Percentiles rank a stretch among this genome's conserved stretches.
phyloP scores from a whole-genome alignment of 1,140 invertebrate species.

The Drosophila mojavensis region DNA sequence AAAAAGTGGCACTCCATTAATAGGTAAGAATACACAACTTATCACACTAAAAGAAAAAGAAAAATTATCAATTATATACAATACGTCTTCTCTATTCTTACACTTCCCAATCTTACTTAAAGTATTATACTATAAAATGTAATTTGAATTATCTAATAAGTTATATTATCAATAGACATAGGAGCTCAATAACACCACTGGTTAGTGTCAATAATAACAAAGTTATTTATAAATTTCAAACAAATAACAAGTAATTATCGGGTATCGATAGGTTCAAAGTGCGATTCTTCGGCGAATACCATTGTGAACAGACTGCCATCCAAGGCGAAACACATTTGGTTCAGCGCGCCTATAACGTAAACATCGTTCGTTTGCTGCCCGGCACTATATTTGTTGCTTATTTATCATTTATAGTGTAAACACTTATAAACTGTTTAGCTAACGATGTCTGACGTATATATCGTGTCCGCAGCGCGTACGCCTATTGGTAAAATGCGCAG shows the following conservation, averaged over 20 bases:
- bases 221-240: neutral
- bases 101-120: too few species aligned
- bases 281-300: conserved; percentile 24
- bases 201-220: neutral
- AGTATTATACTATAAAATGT: too few species aligned
- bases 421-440: conserved; percentile 9
- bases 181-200: too few species aligned
- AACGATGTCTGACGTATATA: conserved; percentile 79
- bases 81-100: too few species aligned
- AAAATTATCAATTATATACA: too few species aligned
- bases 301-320: conserved; percentile 1
- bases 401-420: conserved; percentile 30
- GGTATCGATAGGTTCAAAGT: neutral
- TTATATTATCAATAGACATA: too few species aligned
- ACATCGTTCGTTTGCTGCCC: neutral
- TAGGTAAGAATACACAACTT: neutral
- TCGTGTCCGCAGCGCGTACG: conserved; percentile 84
- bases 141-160: too few species aligned
- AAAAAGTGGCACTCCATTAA: neutral
- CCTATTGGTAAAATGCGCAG: conserved; percentile 77
- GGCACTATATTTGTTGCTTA: conserved; percentile 14
- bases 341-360: conserved; percentile 18
- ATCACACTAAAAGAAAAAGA: neutral
- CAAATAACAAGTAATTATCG: neutral
- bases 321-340: conserved; percentile 31